Conservation (phyloP, 2,888 invertebrate genomes). For the Slavum lentiscoides region DNA sequence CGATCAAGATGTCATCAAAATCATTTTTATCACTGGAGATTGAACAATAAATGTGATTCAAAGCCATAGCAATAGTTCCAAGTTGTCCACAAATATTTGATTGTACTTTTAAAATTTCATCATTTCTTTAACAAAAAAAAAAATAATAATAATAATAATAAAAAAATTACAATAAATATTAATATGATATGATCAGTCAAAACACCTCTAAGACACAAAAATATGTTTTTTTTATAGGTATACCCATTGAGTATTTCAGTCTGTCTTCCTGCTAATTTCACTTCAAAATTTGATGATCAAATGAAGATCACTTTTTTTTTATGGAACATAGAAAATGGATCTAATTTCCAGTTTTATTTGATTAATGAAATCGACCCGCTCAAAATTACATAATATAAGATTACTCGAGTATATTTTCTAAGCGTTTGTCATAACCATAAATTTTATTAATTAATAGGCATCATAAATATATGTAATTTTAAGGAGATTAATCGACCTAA, state of each 20-base stretch:
- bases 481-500: not conserved
- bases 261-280: not conserved
- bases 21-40: not conserved
- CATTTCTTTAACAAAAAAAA: conserved; percentile 28
- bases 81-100: conserved; percentile 39
- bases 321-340: not conserved
- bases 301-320: not conserved
- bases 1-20: conserved; percentile 26
- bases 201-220: not conserved
- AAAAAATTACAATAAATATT: not conserved
- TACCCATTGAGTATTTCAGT: not conserved
- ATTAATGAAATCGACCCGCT: too few species aligned
- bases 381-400: too few species aligned
- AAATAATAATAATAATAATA: not conserved
- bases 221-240: not conserved
- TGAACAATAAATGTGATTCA: not conserved
- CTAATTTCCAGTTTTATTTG: too few species aligned
- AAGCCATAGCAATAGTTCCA: not conserved
- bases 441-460: not conserved
- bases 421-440: not conserved
- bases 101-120: conserved; percentile 36
- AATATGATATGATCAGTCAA: not conserved
- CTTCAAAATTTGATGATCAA: too few species aligned
- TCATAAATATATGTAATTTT: not conserved
- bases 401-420: too few species aligned